These are phyloP conservation scores for Drosophila tanythrix DNA, from an alignment of 2,888 invertebrate species.

Conservation along the genomic window DNA sequence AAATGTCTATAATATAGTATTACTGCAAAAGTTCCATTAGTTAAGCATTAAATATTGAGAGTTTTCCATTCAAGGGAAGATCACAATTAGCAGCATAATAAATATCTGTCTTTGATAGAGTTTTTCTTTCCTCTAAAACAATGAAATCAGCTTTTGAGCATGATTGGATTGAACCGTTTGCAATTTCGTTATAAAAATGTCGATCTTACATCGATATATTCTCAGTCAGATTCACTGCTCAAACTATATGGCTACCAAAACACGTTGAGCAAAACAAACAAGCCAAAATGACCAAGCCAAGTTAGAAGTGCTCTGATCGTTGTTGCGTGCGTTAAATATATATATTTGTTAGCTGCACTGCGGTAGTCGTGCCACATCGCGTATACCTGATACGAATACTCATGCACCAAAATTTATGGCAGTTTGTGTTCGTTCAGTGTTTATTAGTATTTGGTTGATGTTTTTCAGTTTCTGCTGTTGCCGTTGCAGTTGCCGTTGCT, in stretches of 20 bases:
- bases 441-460: constrained; percentile 18
- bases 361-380: constrained; percentile 46
- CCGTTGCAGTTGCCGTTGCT: background rate
- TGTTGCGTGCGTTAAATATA: background rate
- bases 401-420: constrained; percentile 44
- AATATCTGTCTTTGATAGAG: background rate
- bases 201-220: background rate
- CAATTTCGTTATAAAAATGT: background rate
- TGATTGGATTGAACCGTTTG: background rate
- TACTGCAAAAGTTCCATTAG: background rate
- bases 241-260: background rate
- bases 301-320: background rate
- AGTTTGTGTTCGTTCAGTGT: background rate
- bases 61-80: no score
- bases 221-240: background rate
- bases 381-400: constrained; percentile 67
- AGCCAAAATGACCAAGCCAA: background rate
- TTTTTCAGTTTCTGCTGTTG: background rate
- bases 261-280: no score
- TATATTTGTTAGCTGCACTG: constrained; percentile 46
- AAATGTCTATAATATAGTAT: no score
- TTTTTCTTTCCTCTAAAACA: background rate
- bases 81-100: background rate
- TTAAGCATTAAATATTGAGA: background rate
- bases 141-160: background rate